A percentile compares a stretch with the other conserved stretches of the same genome.
Evolutionary conservation across 2,797 vertebrate genomes (phyloP).

Genomic region (Pseudomugil gertrudae): DNA sequence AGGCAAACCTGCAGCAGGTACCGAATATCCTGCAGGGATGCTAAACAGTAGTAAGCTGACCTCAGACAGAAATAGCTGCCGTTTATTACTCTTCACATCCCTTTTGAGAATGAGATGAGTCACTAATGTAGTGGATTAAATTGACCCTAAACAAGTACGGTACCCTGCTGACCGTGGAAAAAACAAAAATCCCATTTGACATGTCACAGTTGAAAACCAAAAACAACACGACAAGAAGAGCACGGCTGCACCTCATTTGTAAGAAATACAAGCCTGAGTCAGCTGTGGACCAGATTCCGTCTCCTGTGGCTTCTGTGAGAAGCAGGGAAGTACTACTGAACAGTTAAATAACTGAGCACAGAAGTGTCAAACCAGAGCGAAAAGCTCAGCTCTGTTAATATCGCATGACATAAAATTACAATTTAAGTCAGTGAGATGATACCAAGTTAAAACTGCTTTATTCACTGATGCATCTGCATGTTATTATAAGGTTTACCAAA

Average conservation of each 20-base stretch:
- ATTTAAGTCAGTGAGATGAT: not conserved
- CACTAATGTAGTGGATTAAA: slow-evolving; percentile 44
- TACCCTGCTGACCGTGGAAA: slow-evolving; percentile 35
- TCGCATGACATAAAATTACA: slow-evolving; percentile 1
- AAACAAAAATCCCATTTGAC: slow-evolving; percentile 36
- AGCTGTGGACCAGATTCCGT: slow-evolving; percentile 11
- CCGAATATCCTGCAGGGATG: slow-evolving; percentile 1
- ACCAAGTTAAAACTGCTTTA: not conserved
- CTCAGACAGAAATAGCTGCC: slow-evolving; percentile 24
- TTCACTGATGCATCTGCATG: not conserved
- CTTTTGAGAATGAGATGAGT: slow-evolving; percentile 40
- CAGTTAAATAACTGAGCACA: slow-evolving; percentile 9
- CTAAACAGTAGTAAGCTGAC: slow-evolving; percentile 29
- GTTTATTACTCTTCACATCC: slow-evolving; percentile 40
- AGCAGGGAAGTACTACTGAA: slow-evolving; percentile 3
- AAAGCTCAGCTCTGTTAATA: slow-evolving; percentile 5
- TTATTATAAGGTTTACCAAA: not conserved
- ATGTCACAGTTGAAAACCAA: slow-evolving; percentile 16
- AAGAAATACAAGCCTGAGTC: slow-evolving; percentile 10
- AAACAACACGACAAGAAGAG: slow-evolving; percentile 19
- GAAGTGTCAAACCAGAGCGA: slow-evolving; percentile 3
- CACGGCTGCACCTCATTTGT: slow-evolving; percentile 24
- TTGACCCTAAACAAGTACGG: slow-evolving; percentile 36
- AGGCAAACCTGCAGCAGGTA: slow-evolving; percentile 22
- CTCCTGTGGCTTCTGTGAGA: not conserved